These are phyloP conservation scores for Mizuhopecten yessoensis DNA, from an alignment of 1,140 invertebrate genomes.

Conservation along the genomic window DNA sequence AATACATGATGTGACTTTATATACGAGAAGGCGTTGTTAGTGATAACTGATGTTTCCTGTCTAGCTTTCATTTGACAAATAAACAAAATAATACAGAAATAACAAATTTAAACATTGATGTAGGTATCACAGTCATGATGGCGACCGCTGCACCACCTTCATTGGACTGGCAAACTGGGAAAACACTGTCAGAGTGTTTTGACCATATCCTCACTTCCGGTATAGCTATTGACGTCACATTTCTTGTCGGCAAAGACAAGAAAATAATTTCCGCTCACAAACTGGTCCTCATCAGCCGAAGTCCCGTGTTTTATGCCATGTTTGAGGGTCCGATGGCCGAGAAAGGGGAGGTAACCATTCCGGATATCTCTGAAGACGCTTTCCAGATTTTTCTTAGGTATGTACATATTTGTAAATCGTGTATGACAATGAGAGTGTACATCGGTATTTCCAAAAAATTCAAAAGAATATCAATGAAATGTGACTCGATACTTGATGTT, in stretches of 20 bases:
- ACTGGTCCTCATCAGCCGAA: neutral
- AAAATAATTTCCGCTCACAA: conserved; percentile 8
- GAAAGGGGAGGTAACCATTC: neutral
- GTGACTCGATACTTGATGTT: no score
- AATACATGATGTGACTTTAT: no score
- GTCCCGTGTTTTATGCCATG: conserved; percentile 42
- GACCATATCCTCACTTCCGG: neutral
- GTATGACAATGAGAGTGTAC: no score
- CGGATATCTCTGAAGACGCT: neutral
- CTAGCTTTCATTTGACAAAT: no score
- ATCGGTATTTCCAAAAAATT: no score
- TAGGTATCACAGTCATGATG: no score
- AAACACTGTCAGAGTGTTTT: conserved; percentile 1
- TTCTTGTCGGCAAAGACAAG: conserved; percentile 8
- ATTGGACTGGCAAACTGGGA: conserved; percentile 44
- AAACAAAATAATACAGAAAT: no score
- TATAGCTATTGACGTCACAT: conserved; percentile 41
- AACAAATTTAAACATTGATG: no score
- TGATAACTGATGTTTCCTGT: no score
- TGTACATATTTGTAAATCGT: no score
- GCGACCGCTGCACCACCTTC: neutral
- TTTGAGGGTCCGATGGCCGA: conserved; percentile 50
- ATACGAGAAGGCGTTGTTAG: no score
- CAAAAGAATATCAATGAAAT: no score
- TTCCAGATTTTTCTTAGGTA: conserved; percentile 33